phyloP scores from a whole-genome alignment of 2,113 vertebrate genomes.

The Alouatta palliata region DNA sequence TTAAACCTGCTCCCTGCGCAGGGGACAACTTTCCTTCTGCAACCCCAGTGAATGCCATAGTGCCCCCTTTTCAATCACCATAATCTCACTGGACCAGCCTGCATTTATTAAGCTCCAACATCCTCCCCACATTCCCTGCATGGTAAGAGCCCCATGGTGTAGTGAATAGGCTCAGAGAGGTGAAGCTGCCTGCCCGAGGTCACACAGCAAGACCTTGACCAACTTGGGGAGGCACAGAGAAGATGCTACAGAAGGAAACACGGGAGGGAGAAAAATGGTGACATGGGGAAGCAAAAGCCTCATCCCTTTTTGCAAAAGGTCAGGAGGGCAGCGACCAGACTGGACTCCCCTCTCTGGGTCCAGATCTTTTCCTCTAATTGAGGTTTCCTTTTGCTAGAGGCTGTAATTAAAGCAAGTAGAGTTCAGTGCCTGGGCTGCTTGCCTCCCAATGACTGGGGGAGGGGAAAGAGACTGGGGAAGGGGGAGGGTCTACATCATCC shows the following conservation, averaged over 20 bases:
- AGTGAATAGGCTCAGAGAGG: slow-evolving; percentile 40
- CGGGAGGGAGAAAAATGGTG: not conserved
- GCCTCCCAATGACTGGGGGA: slow-evolving; percentile 83
- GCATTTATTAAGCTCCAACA: not conserved
- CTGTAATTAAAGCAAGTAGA: slow-evolving; percentile 88
- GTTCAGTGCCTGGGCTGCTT: slow-evolving; percentile 81
- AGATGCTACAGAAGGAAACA: not conserved
- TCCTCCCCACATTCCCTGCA: not conserved
- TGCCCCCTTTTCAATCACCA: not conserved
- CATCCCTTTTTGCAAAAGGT: slow-evolving; percentile 44
- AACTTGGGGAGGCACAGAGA: not conserved
- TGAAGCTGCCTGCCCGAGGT: not conserved
- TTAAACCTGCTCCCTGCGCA: not conserved
- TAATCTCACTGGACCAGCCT: not conserved
- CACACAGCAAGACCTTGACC: slow-evolving; percentile 38
- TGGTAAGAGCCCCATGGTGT: not conserved
- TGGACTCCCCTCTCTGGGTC: slow-evolving; percentile 78
- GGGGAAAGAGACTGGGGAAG: slow-evolving; percentile 40
- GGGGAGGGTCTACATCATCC: slow-evolving; percentile 16
- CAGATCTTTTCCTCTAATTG: slow-evolving; percentile 84
- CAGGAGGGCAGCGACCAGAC: slow-evolving; percentile 65
- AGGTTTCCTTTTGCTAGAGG: slow-evolving; percentile 87
- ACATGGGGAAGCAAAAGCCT: slow-evolving; percentile 9
- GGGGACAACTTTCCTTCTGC: not conserved
- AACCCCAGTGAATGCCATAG: not conserved